Base-by-base conservation (phyloP, 2,113 vertebrate species). In the Charadrius vociferus region DNA sequence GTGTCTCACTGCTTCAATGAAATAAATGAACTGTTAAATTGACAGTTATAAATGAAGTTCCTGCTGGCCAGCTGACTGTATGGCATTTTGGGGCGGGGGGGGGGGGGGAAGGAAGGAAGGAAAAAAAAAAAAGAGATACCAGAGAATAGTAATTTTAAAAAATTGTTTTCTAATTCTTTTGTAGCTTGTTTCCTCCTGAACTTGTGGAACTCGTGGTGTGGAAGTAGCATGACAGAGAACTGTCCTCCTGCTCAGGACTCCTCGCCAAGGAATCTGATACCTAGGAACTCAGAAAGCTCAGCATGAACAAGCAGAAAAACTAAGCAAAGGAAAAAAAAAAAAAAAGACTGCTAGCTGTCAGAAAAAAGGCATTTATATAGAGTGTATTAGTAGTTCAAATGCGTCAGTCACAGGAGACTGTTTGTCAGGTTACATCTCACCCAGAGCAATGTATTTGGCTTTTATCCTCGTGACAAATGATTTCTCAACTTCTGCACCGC, bases 21-120 rank as follows among this genome's bases (percentile, higher is more conserved):
- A 96, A 96, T 93, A 97, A 98, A 96, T 96, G 95, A 96, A 95
- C 95, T 97, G 97, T 96, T 97, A 97, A 97, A 96, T 93, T 94
- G 96, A 97, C 95, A 95, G 95, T 96, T 97, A 95, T 65, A 97
- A 97, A 97, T 95, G 81, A 97, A 97, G 93, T 92, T 97, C 90
- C 92, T 12, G 77, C 93, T 95, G 95, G 85, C 86, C 82, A 87
- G 91, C 82, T 95, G 96, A 97, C 79, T 92, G 59, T 50, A 81
- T 83, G 87, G 59, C 32, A 87, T 89, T 83, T 77, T n/a, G 8
- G 12, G 39, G n/a, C n/a, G n/a, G n/a, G n/a, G n/a, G n/a, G n/a
- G n/a, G n/a, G n/a, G n/a, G n/a, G n/a, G n/a, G n/a, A n/a, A n/a
- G 12, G 12, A 16, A 9, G 17, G 7, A 6, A 14, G 10, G 16